Percentiles rank a stretch among this genome's conserved stretches.
Conservation (phyloP, 2,113 vertebrate genomes). For the pig (Sus scrofa) region DNA sequence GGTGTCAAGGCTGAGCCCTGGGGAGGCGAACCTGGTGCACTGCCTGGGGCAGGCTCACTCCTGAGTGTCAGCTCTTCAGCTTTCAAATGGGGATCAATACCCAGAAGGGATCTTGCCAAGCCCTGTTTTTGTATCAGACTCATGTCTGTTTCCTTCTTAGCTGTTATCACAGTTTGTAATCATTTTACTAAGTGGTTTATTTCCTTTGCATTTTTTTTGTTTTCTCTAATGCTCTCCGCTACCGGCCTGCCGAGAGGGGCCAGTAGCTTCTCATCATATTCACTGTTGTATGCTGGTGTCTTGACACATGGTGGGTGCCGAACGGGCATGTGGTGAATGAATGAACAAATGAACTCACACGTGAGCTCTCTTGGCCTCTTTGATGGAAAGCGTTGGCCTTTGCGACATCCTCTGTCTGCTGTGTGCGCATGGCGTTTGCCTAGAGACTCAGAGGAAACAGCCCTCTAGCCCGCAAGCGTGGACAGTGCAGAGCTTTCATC, state of each 20-base stretch:
- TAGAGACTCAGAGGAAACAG: too few species aligned
- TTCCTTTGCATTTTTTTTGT: background rate
- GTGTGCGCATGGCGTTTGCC: background rate
- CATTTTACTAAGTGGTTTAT: background rate
- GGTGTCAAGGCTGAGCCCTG: background rate
- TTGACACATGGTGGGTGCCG: background rate
- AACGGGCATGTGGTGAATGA: background rate
- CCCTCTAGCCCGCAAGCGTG: too few species aligned
- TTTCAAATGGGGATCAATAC: background rate
- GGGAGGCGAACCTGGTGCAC: background rate
- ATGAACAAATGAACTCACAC: background rate
- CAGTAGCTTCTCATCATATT: background rate
- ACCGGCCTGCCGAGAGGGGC: background rate
- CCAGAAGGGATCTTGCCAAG: background rate
- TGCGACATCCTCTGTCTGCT: background rate
- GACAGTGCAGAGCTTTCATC: background rate
- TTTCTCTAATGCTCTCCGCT: background rate
- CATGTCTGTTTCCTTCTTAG: background rate
- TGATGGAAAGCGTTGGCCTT: background rate
- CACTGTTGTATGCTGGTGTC: background rate
- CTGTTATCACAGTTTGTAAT: background rate
- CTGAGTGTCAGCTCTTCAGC: accelerated
- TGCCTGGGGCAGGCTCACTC: too few species aligned
- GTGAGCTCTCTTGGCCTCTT: background rate
- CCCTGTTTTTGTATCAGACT: background rate